Conservation (phyloP, 2,888 invertebrate genomes). For the Phalera bucephala region DNA sequence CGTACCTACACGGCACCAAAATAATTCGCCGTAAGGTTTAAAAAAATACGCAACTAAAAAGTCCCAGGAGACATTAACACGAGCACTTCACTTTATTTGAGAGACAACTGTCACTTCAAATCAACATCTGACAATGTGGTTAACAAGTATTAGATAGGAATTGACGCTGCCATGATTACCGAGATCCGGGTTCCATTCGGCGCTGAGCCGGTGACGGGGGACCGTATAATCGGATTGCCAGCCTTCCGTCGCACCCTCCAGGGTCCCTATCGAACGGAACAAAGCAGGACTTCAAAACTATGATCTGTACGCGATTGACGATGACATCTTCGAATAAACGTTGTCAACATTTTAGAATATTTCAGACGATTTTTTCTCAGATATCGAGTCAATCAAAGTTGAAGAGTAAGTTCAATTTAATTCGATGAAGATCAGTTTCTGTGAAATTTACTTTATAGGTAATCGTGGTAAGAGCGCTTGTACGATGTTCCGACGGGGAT, state of each 20-base stretch:
- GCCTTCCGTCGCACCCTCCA: constrained; percentile 24
- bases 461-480: too few relatives aligned
- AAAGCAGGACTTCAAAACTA: constrained; percentile 9
- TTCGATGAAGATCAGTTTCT: not conserved
- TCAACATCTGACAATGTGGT: constrained; percentile 6
- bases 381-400: constrained; percentile 1
- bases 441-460: not conserved
- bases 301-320: not conserved
- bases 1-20: too few relatives aligned
- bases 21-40: too few relatives aligned
- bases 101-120: constrained; percentile 5
- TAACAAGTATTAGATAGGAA: constrained; percentile 29
- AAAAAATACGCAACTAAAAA: too few relatives aligned
- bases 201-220: constrained; percentile 38
- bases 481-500: too few relatives aligned
- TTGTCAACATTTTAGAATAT: not conserved
- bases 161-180: constrained; percentile 43
- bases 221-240: constrained; percentile 47
- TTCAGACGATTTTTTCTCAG: not conserved
- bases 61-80: not conserved
- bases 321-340: not conserved
- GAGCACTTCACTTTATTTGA: not conserved
- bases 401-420: not conserved
- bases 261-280: constrained; percentile 17
- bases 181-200: constrained; percentile 36